phyloP scores from a whole-genome alignment of 2,888 invertebrate species.

The Hyalella azteca region DNA sequence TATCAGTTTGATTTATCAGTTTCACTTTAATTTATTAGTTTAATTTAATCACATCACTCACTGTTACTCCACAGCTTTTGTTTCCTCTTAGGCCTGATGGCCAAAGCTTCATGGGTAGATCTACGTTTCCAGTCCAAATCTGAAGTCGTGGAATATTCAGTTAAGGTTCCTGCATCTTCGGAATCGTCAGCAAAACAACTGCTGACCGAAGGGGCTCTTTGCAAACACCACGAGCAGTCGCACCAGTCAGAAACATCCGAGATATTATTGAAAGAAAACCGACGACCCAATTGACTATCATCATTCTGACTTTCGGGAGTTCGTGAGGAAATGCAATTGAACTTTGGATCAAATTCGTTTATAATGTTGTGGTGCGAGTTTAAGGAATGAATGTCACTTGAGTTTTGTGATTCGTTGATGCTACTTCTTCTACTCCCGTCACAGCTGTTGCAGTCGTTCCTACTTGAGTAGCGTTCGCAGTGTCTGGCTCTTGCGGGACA shows the following conservation, averaged over 20 bases:
- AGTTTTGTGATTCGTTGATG: not conserved
- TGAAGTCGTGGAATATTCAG: constrained; percentile 24
- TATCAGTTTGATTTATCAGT: no score
- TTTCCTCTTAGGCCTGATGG: constrained; percentile 16
- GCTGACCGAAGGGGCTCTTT: constrained; percentile 16
- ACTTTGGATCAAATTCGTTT: no score
- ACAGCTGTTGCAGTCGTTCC: not conserved
- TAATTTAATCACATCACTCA: no score
- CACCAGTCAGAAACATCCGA: constrained; percentile 22
- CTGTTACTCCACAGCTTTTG: constrained; percentile 35
- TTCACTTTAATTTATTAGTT: no score
- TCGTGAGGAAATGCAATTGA: no score
- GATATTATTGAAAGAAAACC: not conserved
- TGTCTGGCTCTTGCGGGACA: not conserved
- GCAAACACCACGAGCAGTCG: constrained; percentile 27
- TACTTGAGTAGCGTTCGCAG: not conserved
- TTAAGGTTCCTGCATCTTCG: constrained; percentile 18
- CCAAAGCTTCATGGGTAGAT: not conserved
- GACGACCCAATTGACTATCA: not conserved
- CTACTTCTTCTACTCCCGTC: constrained; percentile 1
- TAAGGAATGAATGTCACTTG: not conserved
- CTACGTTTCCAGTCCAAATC: not conserved
- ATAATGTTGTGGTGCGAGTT: not conserved
- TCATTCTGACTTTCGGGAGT: not conserved
- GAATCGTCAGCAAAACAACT: constrained; percentile 35